Evolutionary conservation across 35 echinoderm and acorn worm species (phyloP).

Genomic region (Amphiura filiformis): DNA sequence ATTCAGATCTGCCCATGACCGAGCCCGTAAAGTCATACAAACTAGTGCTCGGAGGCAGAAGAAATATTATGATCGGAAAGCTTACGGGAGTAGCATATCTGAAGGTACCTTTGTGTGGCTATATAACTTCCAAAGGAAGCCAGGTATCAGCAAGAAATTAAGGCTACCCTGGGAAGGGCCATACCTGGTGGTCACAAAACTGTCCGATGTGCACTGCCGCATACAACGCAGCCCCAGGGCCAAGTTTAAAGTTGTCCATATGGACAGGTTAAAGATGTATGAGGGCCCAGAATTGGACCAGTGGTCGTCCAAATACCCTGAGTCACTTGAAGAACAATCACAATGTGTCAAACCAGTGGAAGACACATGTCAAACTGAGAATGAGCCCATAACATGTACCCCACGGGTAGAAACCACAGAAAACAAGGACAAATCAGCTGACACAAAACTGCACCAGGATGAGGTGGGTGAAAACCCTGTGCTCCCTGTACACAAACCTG

Average conservation of each 20-base stretch:
- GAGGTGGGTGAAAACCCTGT: too few relatives aligned
- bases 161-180: constrained; percentile 57
- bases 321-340: too few relatives aligned
- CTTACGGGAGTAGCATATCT: neutral
- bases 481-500: too few relatives aligned
- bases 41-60: constrained; percentile 15
- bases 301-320: neutral
- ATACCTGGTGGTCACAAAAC: constrained; percentile 31
- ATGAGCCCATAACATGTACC: too few relatives aligned
- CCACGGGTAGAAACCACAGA: too few relatives aligned
- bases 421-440: too few relatives aligned
- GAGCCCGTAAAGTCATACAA: constrained; percentile 6
- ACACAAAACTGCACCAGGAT: too few relatives aligned
- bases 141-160: constrained; percentile 49
- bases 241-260: constrained; percentile 43
- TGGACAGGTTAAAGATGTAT: constrained; percentile 49
- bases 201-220: constrained; percentile 57
- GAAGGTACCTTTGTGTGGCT: constrained; percentile 62
- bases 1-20: constrained; percentile 12
- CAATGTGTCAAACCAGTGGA: too few relatives aligned
- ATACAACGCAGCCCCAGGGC: constrained; percentile 24
- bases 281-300: neutral
- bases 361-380: too few relatives aligned
- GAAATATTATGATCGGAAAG: constrained; percentile 37
- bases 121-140: constrained; percentile 41